phyloP scores from a whole-genome alignment of 2,888 invertebrate species.

The Drosophila nr. perissopoda region DNA sequence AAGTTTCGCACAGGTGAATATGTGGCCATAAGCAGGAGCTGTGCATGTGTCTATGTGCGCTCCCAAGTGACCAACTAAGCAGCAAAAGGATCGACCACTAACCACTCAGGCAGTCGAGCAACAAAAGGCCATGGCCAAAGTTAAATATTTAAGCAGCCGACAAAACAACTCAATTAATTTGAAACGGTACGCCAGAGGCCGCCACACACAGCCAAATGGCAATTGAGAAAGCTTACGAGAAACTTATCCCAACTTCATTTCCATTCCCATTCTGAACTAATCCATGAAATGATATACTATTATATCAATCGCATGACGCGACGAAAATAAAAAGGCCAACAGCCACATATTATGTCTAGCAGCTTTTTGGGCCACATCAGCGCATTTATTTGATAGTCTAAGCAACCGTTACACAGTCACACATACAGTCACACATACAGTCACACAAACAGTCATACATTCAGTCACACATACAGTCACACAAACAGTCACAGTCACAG shows the following conservation, averaged over 20 bases:
- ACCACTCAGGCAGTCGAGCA: slow-evolving; percentile 45
- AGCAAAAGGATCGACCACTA: slow-evolving; percentile 71
- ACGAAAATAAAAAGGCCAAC: slow-evolving; percentile 34
- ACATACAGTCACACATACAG: slow-evolving; percentile 13
- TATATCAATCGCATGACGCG: slow-evolving; percentile 53
- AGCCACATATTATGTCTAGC: slow-evolving; percentile 17
- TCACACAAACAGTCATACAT: slow-evolving; percentile 10
- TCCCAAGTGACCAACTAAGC: slow-evolving; percentile 82
- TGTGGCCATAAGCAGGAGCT: slow-evolving; percentile 27
- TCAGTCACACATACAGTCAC: slow-evolving; percentile 23
- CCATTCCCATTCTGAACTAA: slow-evolving; percentile 12
- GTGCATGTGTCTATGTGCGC: slow-evolving; percentile 14
- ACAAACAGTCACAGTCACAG: not conserved
- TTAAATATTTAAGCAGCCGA: slow-evolving; percentile 82
- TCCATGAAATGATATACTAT: slow-evolving; percentile 44
- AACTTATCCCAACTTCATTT: slow-evolving; percentile 14
- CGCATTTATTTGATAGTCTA: slow-evolving; percentile 14
- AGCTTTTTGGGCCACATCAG: slow-evolving; percentile 38
- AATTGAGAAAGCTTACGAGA: slow-evolving; percentile 49
- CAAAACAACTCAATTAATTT: slow-evolving; percentile 84
- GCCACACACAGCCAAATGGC: slow-evolving; percentile 34
- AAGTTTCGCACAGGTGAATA: slow-evolving; percentile 65
- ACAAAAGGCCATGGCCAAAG: slow-evolving; percentile 66
- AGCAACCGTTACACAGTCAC: slow-evolving; percentile 2
- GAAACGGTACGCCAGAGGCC: slow-evolving; percentile 63